Evolutionary conservation across 2,113 vertebrate genomes (phyloP).

Genomic region (Meriones unguiculatus): DNA sequence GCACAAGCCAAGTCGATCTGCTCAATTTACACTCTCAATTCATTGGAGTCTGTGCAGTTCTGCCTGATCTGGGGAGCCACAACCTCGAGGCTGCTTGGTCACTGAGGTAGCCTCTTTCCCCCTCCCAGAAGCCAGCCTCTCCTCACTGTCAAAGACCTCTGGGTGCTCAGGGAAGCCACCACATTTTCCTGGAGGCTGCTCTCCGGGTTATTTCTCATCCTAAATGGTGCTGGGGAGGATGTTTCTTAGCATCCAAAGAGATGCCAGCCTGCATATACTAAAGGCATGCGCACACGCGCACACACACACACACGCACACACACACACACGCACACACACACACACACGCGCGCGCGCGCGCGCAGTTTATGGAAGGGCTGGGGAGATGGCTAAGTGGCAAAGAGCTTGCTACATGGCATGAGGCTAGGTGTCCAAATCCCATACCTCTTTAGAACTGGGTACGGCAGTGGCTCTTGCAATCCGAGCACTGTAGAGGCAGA

Average conservation of each 20-base stretch:
- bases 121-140: neutral
- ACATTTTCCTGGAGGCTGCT: constrained; percentile 43
- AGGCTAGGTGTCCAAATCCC: neutral
- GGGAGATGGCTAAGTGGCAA: neutral
- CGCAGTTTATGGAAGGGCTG: neutral
- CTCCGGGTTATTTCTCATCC: neutral
- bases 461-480: neutral
- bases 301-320: neutral
- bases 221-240: neutral
- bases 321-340: neutral
- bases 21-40: constrained; percentile 82
- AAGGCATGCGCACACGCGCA: neutral
- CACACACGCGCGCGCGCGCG: neutral
- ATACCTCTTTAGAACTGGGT: neutral
- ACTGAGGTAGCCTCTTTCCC: neutral
- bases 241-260: constrained; percentile 25
- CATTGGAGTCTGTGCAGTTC: constrained; percentile 65
- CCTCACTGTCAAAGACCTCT: constrained; percentile 35
- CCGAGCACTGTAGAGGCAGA: neutral
- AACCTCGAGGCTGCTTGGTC: constrained; percentile 12
- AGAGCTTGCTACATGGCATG: neutral
- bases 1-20: constrained; percentile 81
- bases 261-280: neutral
- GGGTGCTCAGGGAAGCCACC: constrained; percentile 37
- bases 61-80: constrained; percentile 72